Conservation (phyloP, 53 echinoderm and acorn worm species). For the Paracentrotus lividus region DNA sequence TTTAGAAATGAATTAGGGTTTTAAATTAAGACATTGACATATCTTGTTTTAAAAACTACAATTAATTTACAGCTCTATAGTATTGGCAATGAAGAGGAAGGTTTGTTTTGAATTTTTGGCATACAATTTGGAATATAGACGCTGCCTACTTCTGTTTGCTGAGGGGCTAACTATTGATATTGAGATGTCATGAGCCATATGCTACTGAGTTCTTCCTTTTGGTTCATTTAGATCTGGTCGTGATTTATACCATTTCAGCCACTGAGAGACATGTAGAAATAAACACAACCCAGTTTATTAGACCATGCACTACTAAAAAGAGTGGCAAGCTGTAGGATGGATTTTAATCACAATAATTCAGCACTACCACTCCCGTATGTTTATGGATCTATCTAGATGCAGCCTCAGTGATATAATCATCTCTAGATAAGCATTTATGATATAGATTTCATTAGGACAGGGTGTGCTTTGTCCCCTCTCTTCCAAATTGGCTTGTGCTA, state of each 20-base stretch:
- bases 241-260: constrained; percentile 31
- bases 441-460: not conserved
- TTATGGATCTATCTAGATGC: not conserved
- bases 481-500: not conserved
- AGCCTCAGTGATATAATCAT: not conserved
- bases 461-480: not conserved
- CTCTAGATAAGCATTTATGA: not conserved
- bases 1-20: not conserved
- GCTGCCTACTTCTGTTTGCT: too few relatives aligned
- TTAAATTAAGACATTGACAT: too few relatives aligned
- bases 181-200: constrained; percentile 5
- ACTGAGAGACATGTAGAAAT: constrained; percentile 6
- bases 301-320: too few relatives aligned
- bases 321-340: not conserved
- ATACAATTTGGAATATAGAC: too few relatives aligned
- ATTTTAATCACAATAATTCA: not conserved
- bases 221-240: not conserved
- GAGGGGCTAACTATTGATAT: not conserved
- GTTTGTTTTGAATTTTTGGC: too few relatives aligned
- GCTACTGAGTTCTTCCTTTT: not conserved
- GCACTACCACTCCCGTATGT: not conserved
- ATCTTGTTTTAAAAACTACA: not conserved
- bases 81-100: too few relatives aligned
- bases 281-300: constrained; percentile 41
- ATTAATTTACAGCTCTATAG: too few relatives aligned